Base-by-base conservation (phyloP, 1,140 invertebrate species). In the Drosophila baimaii region DNA sequence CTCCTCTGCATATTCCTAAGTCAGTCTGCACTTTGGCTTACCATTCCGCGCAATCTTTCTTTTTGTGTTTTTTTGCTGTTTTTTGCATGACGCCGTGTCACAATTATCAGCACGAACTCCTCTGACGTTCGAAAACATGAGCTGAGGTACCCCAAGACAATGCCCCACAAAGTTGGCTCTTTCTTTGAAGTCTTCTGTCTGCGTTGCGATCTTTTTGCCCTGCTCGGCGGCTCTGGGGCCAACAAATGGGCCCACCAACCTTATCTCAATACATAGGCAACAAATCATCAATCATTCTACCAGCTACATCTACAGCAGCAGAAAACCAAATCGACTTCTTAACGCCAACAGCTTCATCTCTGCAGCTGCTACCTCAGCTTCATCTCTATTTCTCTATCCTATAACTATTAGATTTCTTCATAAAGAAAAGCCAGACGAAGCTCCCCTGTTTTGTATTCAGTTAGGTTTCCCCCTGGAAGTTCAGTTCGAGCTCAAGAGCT, bases 251-350 rank as follows among this genome's bases (percentile, higher is more conserved):
- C 69, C 71, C 58, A 57, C 52, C 58, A 54, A 44, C 61, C 79
- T 82, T 85, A 88, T 82, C 79, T 63, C 76, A 39, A 62, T 62
- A 69, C 58, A 71, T 63, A 68, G 76, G 65, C 57, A 85, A 83
- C 80, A 76, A 83, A 85, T 85, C 81, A 85, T 85, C 82, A 85
- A 85, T 85, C 82, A 81, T 86, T 74, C 59, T 57, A 64, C 31
- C 63, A 61, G 47, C 56, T 37, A 35, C 66, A 65, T 15, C 65
- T 62, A 44, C 61, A 76, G 58, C 63, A 74, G 58, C 81, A 59
- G 27, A 39, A 66, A 86, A 77, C 71, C 63, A 70, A 85, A 81
- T 85, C 81, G 81, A 81, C 74, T 86, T 86, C 69, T 85, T 86
- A 78, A 86, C 79, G 79, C 74, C 59, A 78, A 85, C 81, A 86